These are phyloP conservation scores for Rhabdornis inornatus DNA, from an alignment of 2,113 vertebrate genomes.

Conservation along the genomic window DNA sequence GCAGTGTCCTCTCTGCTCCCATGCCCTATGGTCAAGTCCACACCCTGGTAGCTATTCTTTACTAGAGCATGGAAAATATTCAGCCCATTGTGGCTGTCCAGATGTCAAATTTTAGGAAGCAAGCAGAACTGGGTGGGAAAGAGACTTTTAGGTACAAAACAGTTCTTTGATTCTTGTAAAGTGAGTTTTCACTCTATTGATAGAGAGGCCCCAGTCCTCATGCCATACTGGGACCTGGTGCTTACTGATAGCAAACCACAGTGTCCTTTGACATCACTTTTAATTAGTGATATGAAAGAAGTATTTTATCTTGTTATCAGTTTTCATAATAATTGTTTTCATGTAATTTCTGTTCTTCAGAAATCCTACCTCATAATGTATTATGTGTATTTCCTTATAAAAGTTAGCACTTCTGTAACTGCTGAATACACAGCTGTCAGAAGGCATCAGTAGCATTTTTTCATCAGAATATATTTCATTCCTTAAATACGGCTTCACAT, in stretches of 20 bases:
- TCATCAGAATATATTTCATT: neutral
- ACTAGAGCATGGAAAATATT: neutral
- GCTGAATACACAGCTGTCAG: neutral
- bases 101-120: neutral
- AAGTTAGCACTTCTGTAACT: neutral
- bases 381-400: neutral
- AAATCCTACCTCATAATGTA: neutral
- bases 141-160: neutral
- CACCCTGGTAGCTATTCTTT: neutral
- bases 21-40: fast-evolving
- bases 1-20: neutral
- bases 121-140: neutral
- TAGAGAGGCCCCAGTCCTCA: neutral
- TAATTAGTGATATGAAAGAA: neutral
- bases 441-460: neutral
- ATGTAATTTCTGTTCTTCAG: neutral
- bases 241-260: neutral
- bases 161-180: neutral
- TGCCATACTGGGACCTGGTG: neutral
- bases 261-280: neutral
- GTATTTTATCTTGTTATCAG: neutral
- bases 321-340: neutral
- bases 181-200: neutral
- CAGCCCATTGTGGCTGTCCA: neutral
- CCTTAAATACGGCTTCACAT: neutral